Evolutionary conservation across 2,113 vertebrate species (phyloP), one percentile per base, ranked within the genome.

Genomic region (Neogobius melanostomus): DNA sequence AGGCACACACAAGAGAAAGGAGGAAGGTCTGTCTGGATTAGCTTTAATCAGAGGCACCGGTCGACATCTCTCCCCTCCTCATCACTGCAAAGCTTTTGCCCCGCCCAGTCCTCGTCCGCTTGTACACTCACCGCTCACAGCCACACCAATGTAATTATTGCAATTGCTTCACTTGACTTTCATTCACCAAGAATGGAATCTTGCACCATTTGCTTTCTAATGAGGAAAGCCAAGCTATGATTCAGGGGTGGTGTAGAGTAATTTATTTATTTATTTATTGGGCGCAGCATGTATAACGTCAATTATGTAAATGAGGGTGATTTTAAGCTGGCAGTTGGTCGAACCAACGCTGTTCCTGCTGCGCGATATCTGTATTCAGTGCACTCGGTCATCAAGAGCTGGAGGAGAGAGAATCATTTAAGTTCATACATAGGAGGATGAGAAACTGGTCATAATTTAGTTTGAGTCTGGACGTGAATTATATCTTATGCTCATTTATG

Each of bases 1-100:
- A 77, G 81, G 83, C 84, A 68, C 74, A 76, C 69, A 73, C 78
- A 89, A 81, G 89, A 81, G 79, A 87, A 82, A 77, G 76, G 77
- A 81, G 87, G 89, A 90, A 91, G 87, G 90, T 82, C 80, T 86
- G 81, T 74, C 83, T 81, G 90, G 90, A 92, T 93, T 93, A 93
- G 82, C 91, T 87, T 91, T 91, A 93, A 93, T 93, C 90, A 91
- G 91, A 91, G 79, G 84, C 90, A 93, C 92, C 91, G 92, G 92
- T 91, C 90, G 87, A 90, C 84, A 84, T 78, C 52, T 10, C 84
- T 82, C 91, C 89, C 89, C 80, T 81, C 80, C 71, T 80, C 74
- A 75, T 82, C 72, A 69, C 77, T 53, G 85, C 84, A 69, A 10
- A 51, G 42, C 62, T 72, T 71, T 69, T 72, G 77, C 77, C 75